Evolutionary conservation across 2,888 invertebrate genomes (phyloP), one percentile per base, ranked within the genome.

Genomic region (Drosophila emarginata): DNA sequence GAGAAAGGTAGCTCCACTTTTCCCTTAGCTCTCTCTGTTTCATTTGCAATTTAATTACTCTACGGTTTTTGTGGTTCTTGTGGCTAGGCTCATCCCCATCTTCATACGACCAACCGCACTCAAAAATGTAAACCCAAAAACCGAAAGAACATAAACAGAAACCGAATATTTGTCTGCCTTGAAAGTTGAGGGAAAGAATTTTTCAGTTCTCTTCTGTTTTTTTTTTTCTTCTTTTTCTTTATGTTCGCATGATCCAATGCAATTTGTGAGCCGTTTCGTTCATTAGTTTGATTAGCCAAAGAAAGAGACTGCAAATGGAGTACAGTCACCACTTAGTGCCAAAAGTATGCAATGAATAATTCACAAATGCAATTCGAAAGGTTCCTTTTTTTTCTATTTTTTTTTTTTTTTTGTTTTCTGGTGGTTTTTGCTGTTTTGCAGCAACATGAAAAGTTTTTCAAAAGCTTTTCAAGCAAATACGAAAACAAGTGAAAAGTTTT

Each of bases 21-120:
- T 67, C 78, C 78, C 65, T 66, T 28, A 14, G 28, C 50, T 45
- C 54, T 59, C n/a, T n/a, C n/a, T n/a, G n/a, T n/a, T n/a, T n/a
- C n/a, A n/a, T 60, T 61, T 77, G 75, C 77, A 88, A 88, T 89
- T 88, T 89, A 88, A 88, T 88, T 88, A 88, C 87, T 64, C 66
- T 79, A 61, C 64, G 71, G 67, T 59, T 72, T 69, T n/a, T 45
- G 18, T 61, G 59, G 23, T 39, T 57, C 51, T 53, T 59, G 59
- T 72, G 65, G 67, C 37, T 37, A 32, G 32, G 53, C n/a, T n/a
- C n/a, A n/a, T n/a, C n/a, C n/a, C 32, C 9, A 21, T 54, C 6
- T 6, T 36, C 14, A 54, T 36, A 12, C 45, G 45, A 21, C 45
- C 18, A 21, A 45, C 45, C 45, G 45, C 45, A 45, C 45, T 45